These are phyloP conservation scores for Monopterus albus DNA, from an alignment of 2,113 vertebrate genomes.

Conservation along the genomic window DNA sequence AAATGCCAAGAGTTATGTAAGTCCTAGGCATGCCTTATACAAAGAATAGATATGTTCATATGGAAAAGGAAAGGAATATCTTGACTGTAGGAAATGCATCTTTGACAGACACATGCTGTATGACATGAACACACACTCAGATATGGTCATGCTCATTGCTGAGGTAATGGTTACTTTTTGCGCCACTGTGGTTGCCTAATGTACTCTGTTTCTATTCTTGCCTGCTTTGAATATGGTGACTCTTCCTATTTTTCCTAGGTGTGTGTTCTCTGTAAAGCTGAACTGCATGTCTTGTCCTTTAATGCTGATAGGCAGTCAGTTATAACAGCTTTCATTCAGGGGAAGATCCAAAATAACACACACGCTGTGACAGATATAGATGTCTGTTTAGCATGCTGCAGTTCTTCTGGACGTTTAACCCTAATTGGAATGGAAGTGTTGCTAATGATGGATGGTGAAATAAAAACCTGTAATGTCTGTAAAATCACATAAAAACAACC, in stretches of 20 bases:
- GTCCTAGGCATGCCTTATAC: constrained; percentile 48
- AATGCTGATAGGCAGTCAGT: constrained; percentile 59
- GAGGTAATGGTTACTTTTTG: constrained; percentile 61
- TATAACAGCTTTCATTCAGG: constrained; percentile 55
- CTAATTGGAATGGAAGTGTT: constrained; percentile 40
- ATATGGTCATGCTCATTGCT: constrained; percentile 54
- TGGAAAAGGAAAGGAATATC: constrained; percentile 38
- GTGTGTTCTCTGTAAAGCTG: constrained; percentile 18
- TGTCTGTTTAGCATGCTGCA: constrained; percentile 48
- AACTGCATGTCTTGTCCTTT: constrained; percentile 46
- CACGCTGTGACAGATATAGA: constrained; percentile 41
- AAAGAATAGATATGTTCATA: constrained; percentile 55
- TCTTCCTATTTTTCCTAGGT: constrained; percentile 43
- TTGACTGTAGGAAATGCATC: constrained; percentile 48
- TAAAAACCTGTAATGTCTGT: constrained; percentile 20
- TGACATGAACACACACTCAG: constrained; percentile 3
- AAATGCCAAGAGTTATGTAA: constrained; percentile 62
- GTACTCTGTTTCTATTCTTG: constrained; percentile 66
- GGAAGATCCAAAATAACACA: constrained; percentile 45
- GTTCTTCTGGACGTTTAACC: constrained; percentile 15
- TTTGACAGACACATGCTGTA: constrained; percentile 21
- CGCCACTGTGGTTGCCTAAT: constrained; percentile 62
- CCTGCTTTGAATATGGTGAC: constrained; percentile 67
- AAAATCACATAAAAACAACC: not conserved
- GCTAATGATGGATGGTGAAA: constrained; percentile 12